Base-by-base conservation (phyloP, 1,140 invertebrate genomes). In the Platyura marginata region DNA sequence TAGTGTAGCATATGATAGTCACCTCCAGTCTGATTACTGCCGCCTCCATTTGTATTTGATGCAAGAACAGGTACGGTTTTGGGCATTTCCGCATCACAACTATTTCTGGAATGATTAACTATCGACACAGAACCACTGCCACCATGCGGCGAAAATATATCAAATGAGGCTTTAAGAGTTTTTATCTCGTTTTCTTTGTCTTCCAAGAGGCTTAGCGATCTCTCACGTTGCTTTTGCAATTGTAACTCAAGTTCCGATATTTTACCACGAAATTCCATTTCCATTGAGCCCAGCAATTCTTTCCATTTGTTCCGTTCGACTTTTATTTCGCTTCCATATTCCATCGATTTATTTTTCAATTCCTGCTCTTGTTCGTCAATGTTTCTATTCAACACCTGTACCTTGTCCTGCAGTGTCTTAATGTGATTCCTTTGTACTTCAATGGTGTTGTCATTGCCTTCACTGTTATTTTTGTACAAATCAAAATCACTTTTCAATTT, bases 161-260 rank as follows among this genome's bases (percentile, higher is more conserved):
- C 66, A 44, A 76, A 70, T 3, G 70, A 69, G 8, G 70, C 61
- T 49, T 75, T 74, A 13, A 81, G 52, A 1, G 72, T 67, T 36
- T 72, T 62, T 33, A 90, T 77, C 54, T 87, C 82, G 47, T 75
- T 71, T 50, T 89, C 83, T 41, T 86, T 85, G 50, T 89, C 85
- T 21, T 80, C 74, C 5, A 90, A 59, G 6, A 89, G 56, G 2
- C 70, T 69, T 6, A 86, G 64, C 13, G 84, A 85, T 40, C 84
- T 61, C 41, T 85, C 81, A 15, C 85, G 62, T 52, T 89, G 86
- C 42, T 78, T 77, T 35, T 75, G 66, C n/a, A 87, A 57, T 51
- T 88, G 77, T 39, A 77, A 72, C 51, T 89, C 83, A 19, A 88
- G 51, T 32, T 70, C 64, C 16, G 63, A 57, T 1, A 79, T 57